phyloP scores from a whole-genome alignment of 2,888 invertebrate species.

The Microchrysa polita region DNA sequence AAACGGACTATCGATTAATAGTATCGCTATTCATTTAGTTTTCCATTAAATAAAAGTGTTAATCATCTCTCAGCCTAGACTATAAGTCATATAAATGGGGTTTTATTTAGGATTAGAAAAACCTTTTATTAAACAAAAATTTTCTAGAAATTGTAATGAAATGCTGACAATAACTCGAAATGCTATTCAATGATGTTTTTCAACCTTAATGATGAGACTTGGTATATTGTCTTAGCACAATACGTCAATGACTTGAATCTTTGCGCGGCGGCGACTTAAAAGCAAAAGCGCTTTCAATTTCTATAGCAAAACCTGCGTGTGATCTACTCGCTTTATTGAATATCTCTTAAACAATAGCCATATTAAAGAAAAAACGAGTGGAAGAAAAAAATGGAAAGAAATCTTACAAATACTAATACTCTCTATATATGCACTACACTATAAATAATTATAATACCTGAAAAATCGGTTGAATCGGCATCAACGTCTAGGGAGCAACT shows the following conservation, averaged over 20 bases:
- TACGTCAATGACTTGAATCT: not conserved
- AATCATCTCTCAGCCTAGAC: too few species aligned
- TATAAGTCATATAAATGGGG: too few species aligned
- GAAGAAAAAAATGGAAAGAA: not conserved
- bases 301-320: not conserved
- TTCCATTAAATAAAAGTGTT: too few species aligned
- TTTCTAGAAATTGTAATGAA: too few species aligned
- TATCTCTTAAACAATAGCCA: not conserved
- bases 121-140: too few species aligned
- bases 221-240: too few species aligned
- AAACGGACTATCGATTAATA: too few species aligned
- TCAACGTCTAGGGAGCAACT: slow-evolving; percentile 88
- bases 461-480: slow-evolving; percentile 74
- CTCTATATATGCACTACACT: slow-evolving; percentile 12
- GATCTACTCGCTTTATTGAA: not conserved
- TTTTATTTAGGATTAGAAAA: too few species aligned
- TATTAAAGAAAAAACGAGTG: not conserved
- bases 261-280: not conserved
- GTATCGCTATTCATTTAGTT: too few species aligned
- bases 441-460: slow-evolving; percentile 69
- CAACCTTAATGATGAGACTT: too few species aligned
- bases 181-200: too few species aligned
- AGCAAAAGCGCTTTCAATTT: not conserved
- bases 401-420: slow-evolving; percentile 5
- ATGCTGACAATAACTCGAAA: too few species aligned